Percentiles rank a stretch among this genome's conserved stretches.
These are phyloP conservation scores for Neoitamus cyanurus DNA, from an alignment of 2,888 invertebrate species.

Conservation along the genomic window DNA sequence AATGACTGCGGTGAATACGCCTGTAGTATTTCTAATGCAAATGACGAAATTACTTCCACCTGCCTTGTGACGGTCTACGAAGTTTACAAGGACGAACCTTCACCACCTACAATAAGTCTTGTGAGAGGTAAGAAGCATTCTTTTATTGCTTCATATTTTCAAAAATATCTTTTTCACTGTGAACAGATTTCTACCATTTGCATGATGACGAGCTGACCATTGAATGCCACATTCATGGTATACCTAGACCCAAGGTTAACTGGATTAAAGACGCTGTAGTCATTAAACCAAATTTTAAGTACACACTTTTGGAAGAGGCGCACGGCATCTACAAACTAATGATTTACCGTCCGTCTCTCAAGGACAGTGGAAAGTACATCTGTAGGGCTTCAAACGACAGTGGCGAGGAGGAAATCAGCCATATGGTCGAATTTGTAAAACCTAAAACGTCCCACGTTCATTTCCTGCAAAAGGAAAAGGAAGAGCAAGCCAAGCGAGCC, in stretches of 20 bases:
- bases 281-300: conserved; percentile 63
- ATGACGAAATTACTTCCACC: conserved; percentile 78
- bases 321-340: conserved; percentile 69
- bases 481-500: conserved; percentile 60
- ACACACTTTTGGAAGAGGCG: conserved; percentile 64
- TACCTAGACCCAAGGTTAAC: conserved; percentile 62
- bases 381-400: conserved; percentile 77
- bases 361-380: conserved; percentile 75
- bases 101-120: conserved; percentile 80
- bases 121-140: conserved; percentile 69
- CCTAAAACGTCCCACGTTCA: conserved; percentile 67
- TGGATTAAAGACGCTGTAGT: conserved; percentile 64
- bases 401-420: conserved; percentile 69
- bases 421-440: conserved; percentile 69
- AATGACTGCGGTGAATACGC: conserved; percentile 75
- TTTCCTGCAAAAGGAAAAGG: conserved; percentile 62
- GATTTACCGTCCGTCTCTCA: conserved; percentile 69
- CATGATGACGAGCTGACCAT: conserved; percentile 72
- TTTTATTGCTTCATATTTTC: background rate
- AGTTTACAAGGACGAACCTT: conserved; percentile 75
- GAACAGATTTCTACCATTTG: conserved; percentile 64
- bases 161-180: background rate
- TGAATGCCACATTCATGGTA: conserved; percentile 67
- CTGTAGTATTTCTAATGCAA: conserved; percentile 77
- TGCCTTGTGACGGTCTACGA: conserved; percentile 81